A percentile compares a stretch with the other conserved stretches of the same genome.
These are phyloP conservation scores for Hartigia nigra DNA, from an alignment of 2,888 invertebrate genomes.

Conservation along the genomic window DNA sequence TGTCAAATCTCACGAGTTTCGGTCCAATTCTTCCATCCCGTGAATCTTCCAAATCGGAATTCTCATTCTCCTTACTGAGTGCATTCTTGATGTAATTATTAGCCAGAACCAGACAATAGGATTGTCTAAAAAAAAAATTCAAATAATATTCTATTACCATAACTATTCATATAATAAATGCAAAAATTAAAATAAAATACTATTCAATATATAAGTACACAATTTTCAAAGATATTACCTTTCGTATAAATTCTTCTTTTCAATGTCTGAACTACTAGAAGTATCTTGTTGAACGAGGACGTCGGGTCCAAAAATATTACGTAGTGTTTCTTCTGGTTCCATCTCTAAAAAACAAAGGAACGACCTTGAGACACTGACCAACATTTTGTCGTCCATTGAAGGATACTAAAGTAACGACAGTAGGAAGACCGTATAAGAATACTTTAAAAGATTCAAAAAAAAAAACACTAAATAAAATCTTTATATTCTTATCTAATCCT, in stretches of 20 bases:
- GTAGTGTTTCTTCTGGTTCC: constrained; percentile 45
- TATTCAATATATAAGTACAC: not conserved
- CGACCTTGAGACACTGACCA: constrained; percentile 2
- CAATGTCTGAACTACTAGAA: constrained; percentile 30
- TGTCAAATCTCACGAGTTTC: constrained; percentile 67
- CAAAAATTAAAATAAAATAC: not conserved
- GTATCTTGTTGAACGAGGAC: constrained; percentile 24
- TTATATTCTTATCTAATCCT: no score
- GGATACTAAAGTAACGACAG: not conserved
- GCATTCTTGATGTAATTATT: constrained; percentile 43
- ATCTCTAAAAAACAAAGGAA: constrained; percentile 30
- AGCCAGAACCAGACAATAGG: constrained; percentile 31
- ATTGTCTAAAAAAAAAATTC: not conserved
- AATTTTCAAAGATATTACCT: constrained; percentile 29
- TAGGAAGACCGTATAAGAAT: not conserved
- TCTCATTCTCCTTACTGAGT: constrained; percentile 18
- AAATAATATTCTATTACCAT: not conserved
- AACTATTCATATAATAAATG: not conserved
- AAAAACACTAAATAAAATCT: no score
- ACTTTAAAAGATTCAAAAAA: not conserved
- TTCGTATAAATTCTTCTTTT: constrained; percentile 27
- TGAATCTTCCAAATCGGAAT: constrained; percentile 33
- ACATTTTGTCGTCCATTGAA: not conserved
- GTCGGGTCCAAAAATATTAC: constrained; percentile 44
- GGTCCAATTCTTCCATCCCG: constrained; percentile 58